Conservation (phyloP, 2,113 vertebrate species). For the Lanius collurio region DNA sequence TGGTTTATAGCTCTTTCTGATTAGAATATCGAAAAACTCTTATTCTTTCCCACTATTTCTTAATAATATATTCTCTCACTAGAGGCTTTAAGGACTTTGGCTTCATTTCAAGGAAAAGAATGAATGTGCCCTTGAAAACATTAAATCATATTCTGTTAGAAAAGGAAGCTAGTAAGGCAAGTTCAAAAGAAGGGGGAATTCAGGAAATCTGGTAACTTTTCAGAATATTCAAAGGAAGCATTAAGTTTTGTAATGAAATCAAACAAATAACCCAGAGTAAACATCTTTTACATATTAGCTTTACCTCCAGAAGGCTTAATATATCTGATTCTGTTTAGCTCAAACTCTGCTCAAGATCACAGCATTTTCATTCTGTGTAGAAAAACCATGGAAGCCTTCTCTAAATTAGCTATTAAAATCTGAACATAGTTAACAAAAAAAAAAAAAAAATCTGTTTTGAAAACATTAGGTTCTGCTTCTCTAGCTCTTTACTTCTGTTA, state of each 20-base stretch:
- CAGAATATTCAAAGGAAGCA: neutral
- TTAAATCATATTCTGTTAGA: neutral
- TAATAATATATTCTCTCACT: neutral
- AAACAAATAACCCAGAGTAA: neutral
- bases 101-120: constrained; percentile 1
- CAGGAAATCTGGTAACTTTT: neutral
- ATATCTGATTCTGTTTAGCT: neutral
- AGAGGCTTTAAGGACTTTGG: neutral
- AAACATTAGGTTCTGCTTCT: neutral
- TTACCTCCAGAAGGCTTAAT: neutral
- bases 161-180: neutral
- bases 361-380: neutral
- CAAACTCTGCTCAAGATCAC: neutral
- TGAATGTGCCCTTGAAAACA: neutral
- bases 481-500: neutral
- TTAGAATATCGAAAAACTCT: neutral
- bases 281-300: neutral
- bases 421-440: neutral
- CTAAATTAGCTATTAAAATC: neutral
- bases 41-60: neutral
- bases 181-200: neutral
- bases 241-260: neutral
- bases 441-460: neutral
- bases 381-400: neutral
- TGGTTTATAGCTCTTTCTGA: neutral